Evolutionary conservation across 2,113 vertebrate genomes (phyloP).

Genomic region (Paramisgurnus dabryanus): DNA sequence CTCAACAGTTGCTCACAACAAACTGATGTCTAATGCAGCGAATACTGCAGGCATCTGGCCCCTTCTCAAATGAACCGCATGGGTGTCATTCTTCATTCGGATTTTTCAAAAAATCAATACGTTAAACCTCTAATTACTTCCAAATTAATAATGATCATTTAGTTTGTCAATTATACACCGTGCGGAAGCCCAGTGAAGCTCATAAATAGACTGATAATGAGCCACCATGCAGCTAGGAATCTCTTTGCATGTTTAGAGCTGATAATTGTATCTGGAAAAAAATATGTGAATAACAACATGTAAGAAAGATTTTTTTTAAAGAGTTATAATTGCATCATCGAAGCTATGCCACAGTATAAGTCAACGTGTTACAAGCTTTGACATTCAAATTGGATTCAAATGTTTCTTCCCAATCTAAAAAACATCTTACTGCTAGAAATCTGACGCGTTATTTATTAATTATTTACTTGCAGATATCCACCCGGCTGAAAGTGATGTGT

Average conservation of each 20-base stretch:
- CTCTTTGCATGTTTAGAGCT: slow-evolving; percentile 46
- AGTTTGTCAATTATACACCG: slow-evolving; percentile 52
- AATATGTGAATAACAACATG: background rate
- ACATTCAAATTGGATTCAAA: background rate
- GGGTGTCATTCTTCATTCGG: slow-evolving; percentile 47
- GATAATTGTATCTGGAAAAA: slow-evolving; percentile 45
- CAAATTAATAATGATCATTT: slow-evolving; percentile 59
- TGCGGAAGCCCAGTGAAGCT: slow-evolving; percentile 44
- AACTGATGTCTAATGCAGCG: slow-evolving; percentile 22
- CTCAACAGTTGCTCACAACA: slow-evolving; percentile 26
- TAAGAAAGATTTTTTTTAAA: background rate
- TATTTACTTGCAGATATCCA: slow-evolving; percentile 2
- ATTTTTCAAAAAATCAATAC: slow-evolving; percentile 50
- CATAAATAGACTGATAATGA: slow-evolving; percentile 56
- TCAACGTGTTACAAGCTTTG: background rate
- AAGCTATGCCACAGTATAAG: background rate
- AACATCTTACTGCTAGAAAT: background rate
- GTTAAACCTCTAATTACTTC: slow-evolving; percentile 57
- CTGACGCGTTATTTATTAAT: background rate
- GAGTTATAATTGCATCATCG: slow-evolving; percentile 35
- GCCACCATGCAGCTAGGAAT: slow-evolving; percentile 37
- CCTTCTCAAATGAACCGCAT: slow-evolving; percentile 16
- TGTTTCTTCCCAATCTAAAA: background rate
- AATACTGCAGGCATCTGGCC: slow-evolving; percentile 39
- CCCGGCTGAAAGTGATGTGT: background rate